Evolutionary conservation across 1,140 invertebrate genomes (phyloP), one percentile per base, ranked within the genome.

Genomic region (Saccostrea glomerata): DNA sequence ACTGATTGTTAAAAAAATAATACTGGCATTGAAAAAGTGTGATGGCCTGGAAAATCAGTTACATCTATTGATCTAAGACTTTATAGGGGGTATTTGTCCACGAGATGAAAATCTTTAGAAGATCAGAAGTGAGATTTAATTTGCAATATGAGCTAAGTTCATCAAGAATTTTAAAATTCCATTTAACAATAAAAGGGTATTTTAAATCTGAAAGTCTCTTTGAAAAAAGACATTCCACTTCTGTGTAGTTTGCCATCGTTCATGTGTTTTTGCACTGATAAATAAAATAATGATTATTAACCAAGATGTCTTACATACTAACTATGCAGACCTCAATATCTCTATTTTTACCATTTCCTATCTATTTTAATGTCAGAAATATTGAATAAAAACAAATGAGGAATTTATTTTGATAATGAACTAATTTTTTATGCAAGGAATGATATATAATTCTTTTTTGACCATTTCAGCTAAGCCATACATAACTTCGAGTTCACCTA

Each of bases 391-490:
- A 47, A 36, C 30, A 36, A 7, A 47, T 47, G 47, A 66, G 13
- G 60, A 9, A 66, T 66, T n/a, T 66, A 66, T 66, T 20, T 66
- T 66, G 15, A 63, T 63, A 17, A 17, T n/a, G 17, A 17, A n/a
- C 23, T 66, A 5, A 66, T 17, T n/a, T 66, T 66, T 20, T n/a
- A 9, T 47, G 47, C 0, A n/a, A 63, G 20, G 58, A 60, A 63
- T 20, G 5, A 63, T n/a, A 6, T n/a, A 6, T 63, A 63, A 30
- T 23, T 23, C 30, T 30, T 82, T 63, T 20, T 86, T 90, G 40
- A 12, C 84, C 17, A 85, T 92, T 92, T 11, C 92, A 94, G 93
- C 92, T 56, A 92, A 92, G 13, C 94, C 93, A 47, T 87, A 88
- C 15, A 93, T 94, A 25, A 89, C 84, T 7, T 56, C 85, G 23